Conservation (phyloP, 2,113 vertebrate genomes). For the Sorex araneus region DNA sequence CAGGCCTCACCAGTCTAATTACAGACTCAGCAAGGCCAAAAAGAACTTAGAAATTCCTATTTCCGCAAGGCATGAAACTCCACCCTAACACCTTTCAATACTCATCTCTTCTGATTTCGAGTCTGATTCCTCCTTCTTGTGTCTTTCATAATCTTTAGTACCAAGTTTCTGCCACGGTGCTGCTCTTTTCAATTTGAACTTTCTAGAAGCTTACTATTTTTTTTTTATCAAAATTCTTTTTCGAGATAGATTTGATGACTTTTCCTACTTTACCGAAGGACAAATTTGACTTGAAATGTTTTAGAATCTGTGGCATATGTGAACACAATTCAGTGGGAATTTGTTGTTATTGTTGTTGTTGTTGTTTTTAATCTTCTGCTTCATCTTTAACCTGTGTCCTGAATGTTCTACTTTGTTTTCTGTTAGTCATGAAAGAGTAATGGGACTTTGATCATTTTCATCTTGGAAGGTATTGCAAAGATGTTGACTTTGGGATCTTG, state of each 20-base stretch:
- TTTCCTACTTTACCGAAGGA: not conserved
- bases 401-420: constrained; percentile 63
- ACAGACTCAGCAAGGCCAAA: not conserved
- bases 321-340: not conserved
- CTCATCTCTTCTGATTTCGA: not conserved
- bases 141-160: constrained; percentile 26
- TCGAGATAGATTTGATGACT: constrained; percentile 38
- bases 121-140: not conserved
- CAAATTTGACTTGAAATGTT: constrained; percentile 31
- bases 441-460: constrained; percentile 70
- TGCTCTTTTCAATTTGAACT: constrained; percentile 22
- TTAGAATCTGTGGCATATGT: not conserved
- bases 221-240: constrained; percentile 28
- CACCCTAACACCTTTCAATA: not conserved
- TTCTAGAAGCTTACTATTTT: constrained; percentile 13
- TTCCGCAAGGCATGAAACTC: not conserved
- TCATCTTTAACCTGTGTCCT: constrained; percentile 60
- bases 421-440: constrained; percentile 62
- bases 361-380: constrained; percentile 38
- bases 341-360: no score
- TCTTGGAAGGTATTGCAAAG: constrained; percentile 68
- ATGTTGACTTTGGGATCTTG: constrained; percentile 81
- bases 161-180: constrained; percentile 16
- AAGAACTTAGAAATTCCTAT: not conserved
- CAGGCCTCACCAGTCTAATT: not conserved